Evolutionary conservation across 2,888 invertebrate species (phyloP), one percentile per base, ranked within the genome.

Genomic region (Zygothrica quintamaculata): DNA sequence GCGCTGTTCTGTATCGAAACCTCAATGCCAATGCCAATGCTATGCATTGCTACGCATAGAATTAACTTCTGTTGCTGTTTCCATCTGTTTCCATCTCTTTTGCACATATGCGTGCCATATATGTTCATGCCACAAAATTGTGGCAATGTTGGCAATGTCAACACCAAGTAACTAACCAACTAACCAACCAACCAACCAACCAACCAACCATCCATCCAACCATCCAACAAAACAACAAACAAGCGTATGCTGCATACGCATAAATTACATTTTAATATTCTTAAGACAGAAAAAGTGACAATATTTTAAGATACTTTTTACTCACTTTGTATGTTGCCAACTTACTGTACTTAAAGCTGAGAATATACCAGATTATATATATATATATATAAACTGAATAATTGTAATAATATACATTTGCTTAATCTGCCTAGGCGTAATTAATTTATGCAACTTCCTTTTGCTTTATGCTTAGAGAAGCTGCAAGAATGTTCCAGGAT

Each of bases 221-320:
- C n/a, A n/a, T n/a, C n/a, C n/a, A n/a, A 12, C 7, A 6, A 33
- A 12, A 5, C 15, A 11, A 22, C 18, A 2, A 22, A 22, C 11
- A 13, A 12, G 26, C 11, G 25, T 33, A 36, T 29, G 46, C 33
- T 56, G 64, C 60, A 58, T 50, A 50, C 60, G 72, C 72, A 78
- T 78, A 77, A 66, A 72, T 80, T 68, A 66, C 42, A 52, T 42
- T 36, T 8, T 31, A 33, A 37, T 25, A 6, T 47, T 13, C 31
- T 12, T 31, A 53, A 34, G 40, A 36, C 39, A 47, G n/a, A 39
- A 22, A 22, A 22, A 5, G 5, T 5, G 3, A 22, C 5, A 22
- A 3, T 22, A 22, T 22, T 22, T 22, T 22, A 22, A 22, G 3
- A 22, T 22, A 22, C 5, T 22, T 5, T 3, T 2, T 22, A 22